Percentiles rank a stretch among this genome's conserved stretches.
Evolutionary conservation across 2,888 invertebrate species (phyloP).

Genomic region (Drosophila macrospina): DNA sequence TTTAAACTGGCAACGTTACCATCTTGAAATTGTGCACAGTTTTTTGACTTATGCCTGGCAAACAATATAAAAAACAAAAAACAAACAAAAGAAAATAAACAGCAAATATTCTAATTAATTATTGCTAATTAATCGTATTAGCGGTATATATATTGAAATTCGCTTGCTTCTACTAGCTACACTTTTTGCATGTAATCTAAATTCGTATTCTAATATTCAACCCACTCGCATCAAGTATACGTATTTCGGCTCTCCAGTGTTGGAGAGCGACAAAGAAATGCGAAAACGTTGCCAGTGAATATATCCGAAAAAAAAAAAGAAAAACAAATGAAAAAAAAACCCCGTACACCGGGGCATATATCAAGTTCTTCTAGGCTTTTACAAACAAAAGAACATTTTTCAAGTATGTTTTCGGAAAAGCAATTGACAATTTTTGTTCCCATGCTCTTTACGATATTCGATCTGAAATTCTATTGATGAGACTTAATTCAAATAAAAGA

Average conservation of each 20-base stretch:
- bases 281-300: slow-evolving; percentile 79
- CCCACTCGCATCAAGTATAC: slow-evolving; percentile 59
- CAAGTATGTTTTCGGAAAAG: slow-evolving; percentile 61
- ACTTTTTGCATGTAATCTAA: slow-evolving; percentile 75
- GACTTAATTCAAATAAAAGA: slow-evolving; percentile 23
- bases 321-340: no score
- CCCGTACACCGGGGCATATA: slow-evolving; percentile 16
- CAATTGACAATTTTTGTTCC: slow-evolving; percentile 54
- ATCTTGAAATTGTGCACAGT: slow-evolving; percentile 72
- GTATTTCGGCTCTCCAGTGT: slow-evolving; percentile 45
- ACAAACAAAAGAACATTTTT: slow-evolving; percentile 85
- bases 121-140: slow-evolving; percentile 39
- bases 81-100: slow-evolving; percentile 13
- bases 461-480: slow-evolving; percentile 53
- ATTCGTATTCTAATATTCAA: slow-evolving; percentile 43
- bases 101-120: slow-evolving; percentile 37
- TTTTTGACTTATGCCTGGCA: slow-evolving; percentile 67
- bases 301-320: slow-evolving; percentile 75
- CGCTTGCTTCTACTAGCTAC: slow-evolving; percentile 77
- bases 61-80: slow-evolving; percentile 18
- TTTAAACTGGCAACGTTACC: slow-evolving; percentile 80
- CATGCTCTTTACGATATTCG: slow-evolving; percentile 61
- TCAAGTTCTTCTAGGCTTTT: slow-evolving; percentile 85
- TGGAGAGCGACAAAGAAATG: slow-evolving; percentile 22
- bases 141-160: slow-evolving; percentile 55